Evolutionary conservation across 2,797 vertebrate species (phyloP), one percentile per base, ranked within the genome.

Genomic region (Pantherophis alleghaniensis): DNA sequence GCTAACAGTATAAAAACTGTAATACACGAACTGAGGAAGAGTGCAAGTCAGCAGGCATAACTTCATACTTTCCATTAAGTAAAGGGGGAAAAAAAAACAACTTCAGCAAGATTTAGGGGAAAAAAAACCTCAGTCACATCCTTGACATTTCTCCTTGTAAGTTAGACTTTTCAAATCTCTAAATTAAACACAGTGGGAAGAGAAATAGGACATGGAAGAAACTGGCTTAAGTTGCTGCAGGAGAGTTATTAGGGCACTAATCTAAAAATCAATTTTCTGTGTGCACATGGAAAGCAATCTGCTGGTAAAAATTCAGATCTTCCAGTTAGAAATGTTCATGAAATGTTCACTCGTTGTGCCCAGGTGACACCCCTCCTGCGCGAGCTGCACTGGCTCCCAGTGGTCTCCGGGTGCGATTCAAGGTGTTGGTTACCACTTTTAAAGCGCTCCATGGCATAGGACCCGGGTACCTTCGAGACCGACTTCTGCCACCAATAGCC

Each of bases 91-190:
- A 90, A 94, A 92, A 92, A 57, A 95, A 87, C 26, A 94, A 95
- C 92, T 59, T 1, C 28, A 92, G 10, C 89, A 32, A 69, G 93
- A 47, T 90, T 74, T 88, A 47, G 93, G 94, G 66, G 11, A 93
- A 94, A 79, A 94, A 79, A 26, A 37, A 53, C 32, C 74, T 74
- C 51, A 92, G 7, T 88, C 88, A 95, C 87, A 32, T 56, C 91
- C 22, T 93, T 94, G 0, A 18, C 37, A n/a, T 83, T 20, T 47
- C 69, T 94, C 57, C 91, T 92, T 95, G 91, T 94, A 95, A 1
- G 61, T 13, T 88, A 92, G 90, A 94, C 94, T 91, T 96, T 93
- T 96, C 24, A 83, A 83, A 74, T 96, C 93, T 96, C 91, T 93
- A 94, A 90, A 10, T 55, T 92, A 96, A 94, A 92, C 55, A 87